Evolutionary conservation across 1,140 invertebrate species (phyloP), one percentile per base, ranked within the genome.

Genomic region (Magallana angulata): DNA sequence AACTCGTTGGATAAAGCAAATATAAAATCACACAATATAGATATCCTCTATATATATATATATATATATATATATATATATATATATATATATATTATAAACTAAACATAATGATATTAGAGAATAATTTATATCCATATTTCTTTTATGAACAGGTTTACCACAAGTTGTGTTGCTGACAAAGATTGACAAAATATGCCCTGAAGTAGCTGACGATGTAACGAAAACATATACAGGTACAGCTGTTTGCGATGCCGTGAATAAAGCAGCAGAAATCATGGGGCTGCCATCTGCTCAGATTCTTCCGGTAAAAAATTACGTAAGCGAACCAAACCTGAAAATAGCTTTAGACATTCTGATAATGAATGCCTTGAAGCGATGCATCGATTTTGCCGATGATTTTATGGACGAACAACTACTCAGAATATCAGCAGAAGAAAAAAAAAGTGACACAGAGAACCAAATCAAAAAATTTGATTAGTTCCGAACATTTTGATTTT

Each of bases 271-370:
- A 0, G 80, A 89, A 76, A 57, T 87, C 16, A 84, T 87, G 68
- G 89, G 89, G 9, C 18, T 90, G 36, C 89, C 89, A 62, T 60
- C 85, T 9, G 56, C 85, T 24, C 89, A 90, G 48, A 82, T 90
- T n/a, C 84, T 90, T 71, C 87, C 87, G 11, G 59, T 88, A 1
- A 90, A 90, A 81, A 90, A 90, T 62, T 90, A 90, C 57, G 87
- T 87, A 60, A 88, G 60, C 58, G 89, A 90, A 36, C 82, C 86
- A 18, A 85, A 88, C 16, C 76, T 90, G 9, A 85, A 90, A 57
- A 81, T 81, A n/a, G 76, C 36, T 16, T 60, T 90, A 4, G 84
- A 88, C 58, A 87, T 87, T 18, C 64, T 86, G 24, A 84, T 86
- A 7, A 80, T 90, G 12, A n/a, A 85, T 1, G 71, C 82, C 5